Conservation (phyloP, 2,888 invertebrate species). For the Mystacides longicornis region DNA sequence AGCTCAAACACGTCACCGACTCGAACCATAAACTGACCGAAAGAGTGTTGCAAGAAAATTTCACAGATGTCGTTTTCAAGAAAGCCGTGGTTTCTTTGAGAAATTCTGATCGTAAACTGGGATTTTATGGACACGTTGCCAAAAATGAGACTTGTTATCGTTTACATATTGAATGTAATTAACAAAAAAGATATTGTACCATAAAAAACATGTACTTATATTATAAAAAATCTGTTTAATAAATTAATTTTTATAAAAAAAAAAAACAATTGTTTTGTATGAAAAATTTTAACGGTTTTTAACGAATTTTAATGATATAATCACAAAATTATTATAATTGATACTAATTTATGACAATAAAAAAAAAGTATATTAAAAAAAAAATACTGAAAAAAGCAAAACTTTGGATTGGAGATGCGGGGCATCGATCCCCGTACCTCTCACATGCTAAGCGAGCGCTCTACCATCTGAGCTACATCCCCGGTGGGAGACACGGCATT, state of each 20-base stretch:
- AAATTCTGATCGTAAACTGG: slow-evolving; percentile 37
- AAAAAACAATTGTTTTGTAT: not conserved
- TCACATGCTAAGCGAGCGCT: slow-evolving; percentile 28
- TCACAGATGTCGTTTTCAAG: slow-evolving; percentile 38
- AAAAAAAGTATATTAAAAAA: not conserved
- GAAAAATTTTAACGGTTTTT: too few relatives aligned
- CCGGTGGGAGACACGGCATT: slow-evolving; percentile 7
- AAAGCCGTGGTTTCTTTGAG: slow-evolving; percentile 39
- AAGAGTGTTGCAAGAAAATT: slow-evolving; percentile 35
- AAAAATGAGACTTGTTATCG: slow-evolving; percentile 37
- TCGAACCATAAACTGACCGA: slow-evolving; percentile 30
- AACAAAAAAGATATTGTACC: slow-evolving; percentile 9
- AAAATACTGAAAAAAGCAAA: slow-evolving; percentile 27
- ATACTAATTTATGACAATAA: not conserved
- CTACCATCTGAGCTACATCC: slow-evolving; percentile 27
- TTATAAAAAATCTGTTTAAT: not conserved
- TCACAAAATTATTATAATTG: not conserved
- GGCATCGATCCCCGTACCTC: slow-evolving; percentile 28
- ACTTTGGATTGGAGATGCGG: slow-evolving; percentile 24
- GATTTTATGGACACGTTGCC: slow-evolving; percentile 33
- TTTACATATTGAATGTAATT: slow-evolving; percentile 42
- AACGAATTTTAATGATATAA: too few relatives aligned
- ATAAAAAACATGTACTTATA: not conserved
- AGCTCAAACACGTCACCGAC: not conserved
- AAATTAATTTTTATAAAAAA: not conserved